Evolutionary conservation across 2,113 vertebrate genomes (phyloP).

Genomic region (Cygnus atratus): DNA sequence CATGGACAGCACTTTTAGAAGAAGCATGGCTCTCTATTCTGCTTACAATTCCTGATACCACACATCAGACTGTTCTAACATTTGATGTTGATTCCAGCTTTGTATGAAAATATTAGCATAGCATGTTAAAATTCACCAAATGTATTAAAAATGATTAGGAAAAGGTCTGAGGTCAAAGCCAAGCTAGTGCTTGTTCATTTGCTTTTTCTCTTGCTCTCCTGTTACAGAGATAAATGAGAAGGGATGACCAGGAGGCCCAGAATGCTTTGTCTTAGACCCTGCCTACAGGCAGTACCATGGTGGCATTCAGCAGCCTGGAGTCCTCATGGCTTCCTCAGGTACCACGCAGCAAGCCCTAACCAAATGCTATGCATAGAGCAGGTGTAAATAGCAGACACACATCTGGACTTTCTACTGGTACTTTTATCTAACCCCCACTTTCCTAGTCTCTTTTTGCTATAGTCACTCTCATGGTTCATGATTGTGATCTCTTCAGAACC

Average conservation of each 20-base stretch:
- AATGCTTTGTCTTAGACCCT: not conserved
- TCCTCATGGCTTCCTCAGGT: not conserved
- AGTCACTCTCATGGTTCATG: fast-evolving
- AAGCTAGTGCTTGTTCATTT: not conserved
- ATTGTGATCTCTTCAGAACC: not conserved
- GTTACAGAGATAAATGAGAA: not conserved
- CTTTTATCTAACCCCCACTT: not conserved
- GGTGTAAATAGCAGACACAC: not conserved
- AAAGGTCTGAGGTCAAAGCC: not conserved
- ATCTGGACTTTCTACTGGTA: not conserved
- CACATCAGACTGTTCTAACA: not conserved
- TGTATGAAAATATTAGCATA: not conserved
- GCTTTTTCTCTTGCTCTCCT: not conserved
- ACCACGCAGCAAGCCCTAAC: no score
- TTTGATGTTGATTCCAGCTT: not conserved
- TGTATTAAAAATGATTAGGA: not conserved
- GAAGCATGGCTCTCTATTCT: not conserved
- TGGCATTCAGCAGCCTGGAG: not conserved
- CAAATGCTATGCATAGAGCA: not conserved
- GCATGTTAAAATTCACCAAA: not conserved
- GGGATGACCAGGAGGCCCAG: not conserved
- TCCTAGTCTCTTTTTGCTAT: not conserved
- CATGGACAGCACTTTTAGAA: not conserved
- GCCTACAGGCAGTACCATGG: not conserved
- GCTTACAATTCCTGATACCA: not conserved